Conservation (phyloP, 2,113 vertebrate species). For the Pangasianodon gigas region DNA sequence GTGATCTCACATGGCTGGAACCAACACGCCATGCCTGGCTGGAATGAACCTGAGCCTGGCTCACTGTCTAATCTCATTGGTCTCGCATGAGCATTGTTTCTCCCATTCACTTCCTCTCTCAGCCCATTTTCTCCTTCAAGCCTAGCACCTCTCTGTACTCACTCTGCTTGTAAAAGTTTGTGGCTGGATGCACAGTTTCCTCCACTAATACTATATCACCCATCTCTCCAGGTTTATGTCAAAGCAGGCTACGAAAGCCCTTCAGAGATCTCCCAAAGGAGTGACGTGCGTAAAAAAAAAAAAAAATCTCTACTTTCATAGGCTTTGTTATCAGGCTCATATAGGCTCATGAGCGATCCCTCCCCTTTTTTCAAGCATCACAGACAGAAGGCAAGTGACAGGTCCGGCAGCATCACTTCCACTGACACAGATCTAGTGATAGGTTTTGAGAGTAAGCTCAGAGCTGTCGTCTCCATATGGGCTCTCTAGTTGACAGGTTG, state of each 20-base stretch:
- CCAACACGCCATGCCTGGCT: constrained; percentile 30
- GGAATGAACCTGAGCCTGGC: constrained; percentile 16
- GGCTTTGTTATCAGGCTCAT: constrained; percentile 8
- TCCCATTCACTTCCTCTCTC: constrained; percentile 19
- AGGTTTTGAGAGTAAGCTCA: constrained; percentile 23
- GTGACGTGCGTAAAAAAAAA: neutral
- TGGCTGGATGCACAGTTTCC: neutral
- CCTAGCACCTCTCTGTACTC: neutral
- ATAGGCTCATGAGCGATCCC: constrained; percentile 7
- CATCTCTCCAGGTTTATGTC: neutral
- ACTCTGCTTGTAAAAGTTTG: neutral
- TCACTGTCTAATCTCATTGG: constrained; percentile 43
- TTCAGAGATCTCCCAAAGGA: neutral
- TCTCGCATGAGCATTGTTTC: constrained; percentile 16
- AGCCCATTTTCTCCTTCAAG: neutral
- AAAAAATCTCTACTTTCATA: neutral
- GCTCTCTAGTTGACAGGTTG: constrained; percentile 33
- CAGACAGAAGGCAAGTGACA: constrained; percentile 7
- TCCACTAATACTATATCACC: neutral
- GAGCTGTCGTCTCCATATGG: constrained; percentile 37
- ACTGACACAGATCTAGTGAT: constrained; percentile 37
- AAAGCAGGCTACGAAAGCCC: neutral
- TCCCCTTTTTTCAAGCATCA: neutral
- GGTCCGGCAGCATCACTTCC: constrained; percentile 16
- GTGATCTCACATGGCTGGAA: constrained; percentile 32